A percentile compares a stretch with the other conserved stretches of the same genome.
Evolutionary conservation across 2,888 invertebrate genomes (phyloP).

Genomic region (Trachelus stipa): DNA sequence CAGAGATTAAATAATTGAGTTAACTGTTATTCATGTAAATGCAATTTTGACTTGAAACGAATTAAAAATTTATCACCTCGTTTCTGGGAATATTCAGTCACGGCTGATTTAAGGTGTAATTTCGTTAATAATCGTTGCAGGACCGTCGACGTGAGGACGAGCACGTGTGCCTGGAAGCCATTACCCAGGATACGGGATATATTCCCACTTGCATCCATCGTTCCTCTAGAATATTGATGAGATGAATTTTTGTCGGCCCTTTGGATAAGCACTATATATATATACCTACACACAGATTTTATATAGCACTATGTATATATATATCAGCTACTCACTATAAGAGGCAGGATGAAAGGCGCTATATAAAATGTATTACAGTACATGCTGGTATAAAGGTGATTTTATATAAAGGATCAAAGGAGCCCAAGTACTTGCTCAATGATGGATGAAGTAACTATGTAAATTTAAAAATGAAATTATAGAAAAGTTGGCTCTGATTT

Average conservation of each 20-base stretch:
- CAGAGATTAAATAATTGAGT: background rate
- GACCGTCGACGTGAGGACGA: conserved; percentile 4
- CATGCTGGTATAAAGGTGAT: conserved; percentile 47
- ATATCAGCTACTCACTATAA: background rate
- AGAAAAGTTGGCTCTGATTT: background rate
- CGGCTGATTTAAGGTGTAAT: conserved; percentile 14
- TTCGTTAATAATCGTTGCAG: conserved; percentile 14
- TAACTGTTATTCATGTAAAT: background rate
- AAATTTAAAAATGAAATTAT: background rate
- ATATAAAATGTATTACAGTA: conserved; percentile 46
- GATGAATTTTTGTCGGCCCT: conserved; percentile 31
- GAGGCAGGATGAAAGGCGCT: conserved; percentile 39
- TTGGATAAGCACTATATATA: background rate
- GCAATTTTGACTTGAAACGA: background rate
- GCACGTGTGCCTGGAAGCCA: conserved; percentile 7
- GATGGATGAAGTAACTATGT: no score
- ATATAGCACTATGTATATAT: background rate
- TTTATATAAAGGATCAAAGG: conserved; percentile 31
- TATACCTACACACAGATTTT: background rate
- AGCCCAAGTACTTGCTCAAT: background rate
- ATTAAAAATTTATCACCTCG: background rate
- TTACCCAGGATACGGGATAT: conserved; percentile 13
- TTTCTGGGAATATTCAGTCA: conserved; percentile 15
- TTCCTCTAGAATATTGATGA: conserved; percentile 49
- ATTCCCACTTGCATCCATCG: background rate